Evolutionary conservation across 2,888 invertebrate genomes (phyloP), one percentile per base, ranked within the genome.

Genomic region (Sisyra terminalis): DNA sequence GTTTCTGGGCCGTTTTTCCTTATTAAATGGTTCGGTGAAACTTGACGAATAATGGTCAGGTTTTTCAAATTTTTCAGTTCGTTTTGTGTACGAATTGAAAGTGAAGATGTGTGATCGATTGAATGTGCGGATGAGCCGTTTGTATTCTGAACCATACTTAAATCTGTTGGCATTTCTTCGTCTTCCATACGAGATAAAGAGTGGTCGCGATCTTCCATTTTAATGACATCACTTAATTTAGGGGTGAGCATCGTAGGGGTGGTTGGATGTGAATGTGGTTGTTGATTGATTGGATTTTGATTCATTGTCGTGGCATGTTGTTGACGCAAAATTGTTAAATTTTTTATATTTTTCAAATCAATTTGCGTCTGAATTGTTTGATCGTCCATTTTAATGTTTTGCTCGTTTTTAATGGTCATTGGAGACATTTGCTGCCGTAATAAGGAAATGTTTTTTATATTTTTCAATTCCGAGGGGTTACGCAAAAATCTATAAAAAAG

Each of bases 391-490:
- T 35, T 35, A 35, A 3, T 24, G 24, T 24, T 35, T 34, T 14
- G 50, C 50, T 38, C 47, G 47, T 46, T 54, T 53, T 36, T 57
- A 56, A 49, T 52, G 60, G 58, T 24, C n/a, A 75, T 71, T 48
- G 72, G 75, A 52, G 74, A 72, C 76, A 79, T 78, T 60, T 80
- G 82, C 59, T 89, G 88, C 39, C 89, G 71, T 50, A 92, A 64
- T 46, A 89, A 65, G 7, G 89, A 89, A 53, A 90, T 89, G 59
- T 90, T 90, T 61, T 90, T 90, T 11, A 43, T 43, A 17, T 43
- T 43, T 57, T 92, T 92, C 54, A 94, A 69, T 65, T 90, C 92
- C 31, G 86, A 84, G 42, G 93, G 92, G 61, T 92, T 90, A 50
- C 92, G 76, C 51, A 94, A 70, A 63, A 94, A 93, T 61, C 88